Percentiles rank a stretch among this genome's conserved stretches.
Conservation (phyloP, 1,140 invertebrate genomes). For the Dreissena rostriformis region DNA sequence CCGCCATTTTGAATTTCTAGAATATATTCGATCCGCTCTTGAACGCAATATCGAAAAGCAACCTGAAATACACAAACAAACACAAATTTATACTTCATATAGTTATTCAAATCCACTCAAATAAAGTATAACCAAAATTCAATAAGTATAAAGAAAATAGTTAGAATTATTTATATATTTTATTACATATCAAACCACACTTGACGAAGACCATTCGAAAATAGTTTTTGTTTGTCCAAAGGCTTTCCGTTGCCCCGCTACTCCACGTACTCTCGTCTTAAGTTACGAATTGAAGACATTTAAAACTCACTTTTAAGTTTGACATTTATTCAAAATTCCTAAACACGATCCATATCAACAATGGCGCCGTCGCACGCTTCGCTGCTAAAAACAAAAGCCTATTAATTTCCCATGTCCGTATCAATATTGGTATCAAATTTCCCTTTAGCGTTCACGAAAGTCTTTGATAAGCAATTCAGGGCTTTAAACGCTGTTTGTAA, state of each 20-base stretch:
- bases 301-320: not conserved
- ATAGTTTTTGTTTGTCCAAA: not conserved
- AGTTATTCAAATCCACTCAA: not conserved
- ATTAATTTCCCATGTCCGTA: not conserved
- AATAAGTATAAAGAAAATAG: not conserved
- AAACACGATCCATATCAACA: slow-evolving; percentile 16
- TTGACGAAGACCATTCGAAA: slow-evolving; percentile 5
- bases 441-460: slow-evolving; percentile 8
- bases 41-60: not conserved
- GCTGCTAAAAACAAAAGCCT: slow-evolving; percentile 9
- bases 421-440: slow-evolving; percentile 19
- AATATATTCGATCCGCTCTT: not conserved
- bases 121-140: not conserved
- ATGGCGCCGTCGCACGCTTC: slow-evolving; percentile 12
- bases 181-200: not conserved
- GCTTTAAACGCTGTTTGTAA: slow-evolving; percentile 19
- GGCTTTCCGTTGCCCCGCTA: not conserved
- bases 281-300: not conserved
- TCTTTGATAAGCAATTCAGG: slow-evolving; percentile 41
- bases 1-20: slow-evolving; percentile 49
- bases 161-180: slow-evolving; percentile 8
- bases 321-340: slow-evolving; percentile 11
- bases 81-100: not conserved
- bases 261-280: not conserved
- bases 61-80: slow-evolving; percentile 2